phyloP scores from a whole-genome alignment of 2,113 vertebrate species.

The Pterocles gutturalis region DNA sequence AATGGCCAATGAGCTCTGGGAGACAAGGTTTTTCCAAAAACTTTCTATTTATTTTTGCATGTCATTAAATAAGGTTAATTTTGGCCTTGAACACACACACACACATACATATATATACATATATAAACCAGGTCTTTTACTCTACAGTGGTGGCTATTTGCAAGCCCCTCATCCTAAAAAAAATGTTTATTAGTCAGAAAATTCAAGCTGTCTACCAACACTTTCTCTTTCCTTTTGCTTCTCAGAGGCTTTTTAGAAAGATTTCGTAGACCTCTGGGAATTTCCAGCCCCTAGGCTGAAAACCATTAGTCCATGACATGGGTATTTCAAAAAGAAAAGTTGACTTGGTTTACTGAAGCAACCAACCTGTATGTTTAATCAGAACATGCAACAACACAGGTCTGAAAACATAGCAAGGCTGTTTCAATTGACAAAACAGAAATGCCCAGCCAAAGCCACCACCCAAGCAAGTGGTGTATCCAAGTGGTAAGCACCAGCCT shows the following conservation, averaged over 20 bases:
- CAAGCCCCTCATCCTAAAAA: not conserved
- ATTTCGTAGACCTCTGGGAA: not conserved
- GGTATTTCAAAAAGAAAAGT: not conserved
- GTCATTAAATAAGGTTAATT: not conserved
- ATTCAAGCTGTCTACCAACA: not conserved
- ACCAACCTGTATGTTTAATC: not conserved
- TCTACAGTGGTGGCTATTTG: fast-evolving
- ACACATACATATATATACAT: not conserved
- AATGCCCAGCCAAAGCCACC: not conserved
- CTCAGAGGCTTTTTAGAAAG: not conserved
- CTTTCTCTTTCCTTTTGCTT: not conserved
- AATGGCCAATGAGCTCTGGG: fast-evolving
- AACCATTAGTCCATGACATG: not conserved
- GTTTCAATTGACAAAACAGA: not conserved
- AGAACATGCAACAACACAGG: not conserved
- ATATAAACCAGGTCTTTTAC: not conserved
- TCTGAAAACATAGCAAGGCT: not conserved
- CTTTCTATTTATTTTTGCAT: not conserved
- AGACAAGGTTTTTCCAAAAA: not conserved
- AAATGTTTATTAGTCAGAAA: not conserved
- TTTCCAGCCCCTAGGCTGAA: not conserved
- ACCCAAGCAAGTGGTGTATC: fast-evolving
- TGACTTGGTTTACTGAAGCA: not conserved
- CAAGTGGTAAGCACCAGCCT: not conserved
- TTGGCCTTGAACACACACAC: not conserved